Conservation (phyloP, 2,797 vertebrate species). For the Gobionotothen gibberifrons region DNA sequence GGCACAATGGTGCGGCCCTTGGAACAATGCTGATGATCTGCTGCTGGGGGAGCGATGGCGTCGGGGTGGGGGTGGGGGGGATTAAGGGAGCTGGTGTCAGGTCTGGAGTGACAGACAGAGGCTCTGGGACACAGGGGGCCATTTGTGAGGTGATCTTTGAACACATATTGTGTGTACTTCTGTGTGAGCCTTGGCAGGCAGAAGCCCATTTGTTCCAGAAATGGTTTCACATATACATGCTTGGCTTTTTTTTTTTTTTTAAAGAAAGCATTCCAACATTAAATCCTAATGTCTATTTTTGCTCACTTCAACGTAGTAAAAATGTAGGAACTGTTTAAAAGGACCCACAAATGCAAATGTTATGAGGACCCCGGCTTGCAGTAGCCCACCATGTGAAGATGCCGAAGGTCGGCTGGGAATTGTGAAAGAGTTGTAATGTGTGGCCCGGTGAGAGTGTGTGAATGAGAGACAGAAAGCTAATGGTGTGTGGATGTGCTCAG, state of each 20-base stretch:
- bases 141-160: constrained; percentile 48
- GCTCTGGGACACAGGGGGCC: constrained; percentile 41
- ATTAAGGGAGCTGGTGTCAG: constrained; percentile 64
- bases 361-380: too few relatives aligned
- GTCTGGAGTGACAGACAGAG: constrained; percentile 62
- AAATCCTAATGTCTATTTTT: not conserved
- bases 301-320: not conserved
- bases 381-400: too few relatives aligned
- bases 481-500: too few relatives aligned
- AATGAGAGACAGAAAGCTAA: too few relatives aligned
- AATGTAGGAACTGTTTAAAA: not conserved
- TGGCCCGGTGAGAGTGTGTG: too few relatives aligned
- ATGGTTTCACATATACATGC: not conserved
- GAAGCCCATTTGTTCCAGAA: not conserved
- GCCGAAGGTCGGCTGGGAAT: too few relatives aligned
- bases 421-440: too few relatives aligned
- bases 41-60: constrained; percentile 30
- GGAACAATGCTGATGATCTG: constrained; percentile 62
- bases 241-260: not conserved
- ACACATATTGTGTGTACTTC: constrained; percentile 23
- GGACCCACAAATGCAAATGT: not conserved
- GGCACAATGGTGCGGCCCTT: constrained; percentile 51
- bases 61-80: constrained; percentile 25
- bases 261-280: not conserved
- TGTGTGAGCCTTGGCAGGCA: not conserved